Evolutionary conservation across 1,140 invertebrate genomes (phyloP), one percentile per base, ranked within the genome.

Genomic region (Caenorhabditis brenneri): DNA sequence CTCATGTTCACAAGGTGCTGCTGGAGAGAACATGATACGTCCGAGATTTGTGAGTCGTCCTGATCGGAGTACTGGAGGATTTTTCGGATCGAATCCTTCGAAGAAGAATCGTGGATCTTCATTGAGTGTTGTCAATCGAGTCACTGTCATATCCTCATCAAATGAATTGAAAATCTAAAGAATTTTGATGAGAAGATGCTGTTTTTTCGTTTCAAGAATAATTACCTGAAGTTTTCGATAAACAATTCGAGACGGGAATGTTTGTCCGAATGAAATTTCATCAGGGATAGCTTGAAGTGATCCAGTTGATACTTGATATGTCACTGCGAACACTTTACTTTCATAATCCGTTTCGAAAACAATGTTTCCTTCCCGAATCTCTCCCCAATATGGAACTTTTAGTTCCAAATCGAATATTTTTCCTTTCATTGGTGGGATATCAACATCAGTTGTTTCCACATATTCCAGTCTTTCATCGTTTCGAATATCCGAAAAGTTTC

Each of bases 281-380:
- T 95, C 95, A 46, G 95, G 95, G 93, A 95, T 96, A 86, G 94
- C 94, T 91, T 95, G 93, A 83, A 94, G 93, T 91, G 96, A 95
- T 58, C 94, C 91, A 19, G 96, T 86, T 60, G 89, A 90, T 87
- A 92, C 91, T 48, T 85, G 79, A 60, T 85, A 85, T 19, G 60
- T 42, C 12, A 85, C 60, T 22, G 10, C 46, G 39, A 74, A 85
- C 10, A 74, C 22, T 36, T 51, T 36, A 24, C 79, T 85, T 33
- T 85, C 84, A 22, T 39, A 78, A 24, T 85, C 84, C 15, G 84
- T 81, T 55, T 81, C 48, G 7, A 85, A 29, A n/a, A 81, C 60
- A n/a, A 85, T 36, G 42, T 60, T 42, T 15, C 58, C 48, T 27
- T 69, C 33, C n/a, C 42, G 7, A 33, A 69, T 58, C 3, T 15